These are phyloP conservation scores for Glomeris maerens DNA, from an alignment of 1,140 invertebrate species.

Conservation along the genomic window DNA sequence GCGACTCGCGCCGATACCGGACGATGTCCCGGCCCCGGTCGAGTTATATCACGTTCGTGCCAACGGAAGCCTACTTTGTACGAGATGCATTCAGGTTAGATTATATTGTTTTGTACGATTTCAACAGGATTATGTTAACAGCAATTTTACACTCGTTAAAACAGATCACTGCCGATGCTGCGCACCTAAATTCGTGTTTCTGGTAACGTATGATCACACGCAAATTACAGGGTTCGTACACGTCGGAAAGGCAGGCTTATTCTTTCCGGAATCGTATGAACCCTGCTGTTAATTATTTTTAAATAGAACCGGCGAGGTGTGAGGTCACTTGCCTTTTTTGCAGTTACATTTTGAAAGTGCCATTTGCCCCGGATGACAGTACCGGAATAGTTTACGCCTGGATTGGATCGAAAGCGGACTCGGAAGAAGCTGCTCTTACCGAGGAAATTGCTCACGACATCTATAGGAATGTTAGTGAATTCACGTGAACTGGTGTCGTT, in stretches of 20 bases:
- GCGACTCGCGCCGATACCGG: slow-evolving; percentile 33
- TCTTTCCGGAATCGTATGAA: no score
- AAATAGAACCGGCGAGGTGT: slow-evolving; percentile 9
- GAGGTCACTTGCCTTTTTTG: slow-evolving; percentile 18
- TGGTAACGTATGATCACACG: slow-evolving; percentile 31
- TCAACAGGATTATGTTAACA: neutral
- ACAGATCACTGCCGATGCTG: slow-evolving; percentile 21
- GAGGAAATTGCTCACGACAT: slow-evolving; percentile 89
- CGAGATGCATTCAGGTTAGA: slow-evolving; percentile 75
- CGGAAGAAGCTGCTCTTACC: slow-evolving; percentile 71
- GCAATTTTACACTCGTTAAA: slow-evolving; percentile 5
- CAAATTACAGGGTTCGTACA: no score
- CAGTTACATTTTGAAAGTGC: slow-evolving; percentile 91
- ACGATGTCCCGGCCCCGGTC: slow-evolving; percentile 43
- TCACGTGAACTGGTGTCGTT: neutral
- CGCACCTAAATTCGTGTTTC: slow-evolving; percentile 35
- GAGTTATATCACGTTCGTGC: slow-evolving; percentile 91
- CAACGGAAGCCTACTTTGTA: slow-evolving; percentile 87
- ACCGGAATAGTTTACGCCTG: slow-evolving; percentile 94
- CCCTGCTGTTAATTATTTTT: no score
- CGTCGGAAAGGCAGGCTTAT: no score
- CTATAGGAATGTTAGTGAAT: slow-evolving; percentile 55
- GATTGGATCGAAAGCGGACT: slow-evolving; percentile 79
- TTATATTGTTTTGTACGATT: neutral
- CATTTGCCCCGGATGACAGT: slow-evolving; percentile 77